A percentile compares a stretch with the other conserved stretches of the same genome.
Conservation (phyloP, 1,140 invertebrate species). For the Meloidogyne chitwoodi region DNA sequence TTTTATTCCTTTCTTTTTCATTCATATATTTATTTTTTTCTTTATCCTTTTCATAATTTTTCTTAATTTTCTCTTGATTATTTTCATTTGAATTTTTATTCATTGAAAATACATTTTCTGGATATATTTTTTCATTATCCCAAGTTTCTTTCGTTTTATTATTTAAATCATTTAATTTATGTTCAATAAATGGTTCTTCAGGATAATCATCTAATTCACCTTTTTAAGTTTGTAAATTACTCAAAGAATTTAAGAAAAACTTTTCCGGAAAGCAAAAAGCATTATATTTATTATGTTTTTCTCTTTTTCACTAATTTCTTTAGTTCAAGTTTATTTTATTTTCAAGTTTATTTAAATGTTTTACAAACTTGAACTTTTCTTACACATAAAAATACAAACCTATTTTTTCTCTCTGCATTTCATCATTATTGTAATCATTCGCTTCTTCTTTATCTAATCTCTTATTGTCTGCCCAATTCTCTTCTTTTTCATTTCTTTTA, state of each 20-base stretch:
- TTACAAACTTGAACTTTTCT: background rate
- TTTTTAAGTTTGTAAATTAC: background rate
- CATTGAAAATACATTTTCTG: constrained; percentile 5
- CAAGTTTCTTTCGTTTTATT: background rate
- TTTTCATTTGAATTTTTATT: background rate
- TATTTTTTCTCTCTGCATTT: background rate
- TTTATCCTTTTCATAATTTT: background rate
- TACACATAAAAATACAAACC: background rate
- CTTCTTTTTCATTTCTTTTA: background rate
- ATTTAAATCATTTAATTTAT: background rate
- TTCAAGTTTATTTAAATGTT: too few species aligned
- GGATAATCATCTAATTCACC: background rate
- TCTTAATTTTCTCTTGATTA: background rate
- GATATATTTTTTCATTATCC: background rate
- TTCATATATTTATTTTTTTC: background rate
- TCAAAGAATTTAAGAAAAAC: background rate
- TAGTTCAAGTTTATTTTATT: too few species aligned
- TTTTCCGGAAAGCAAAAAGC: background rate
- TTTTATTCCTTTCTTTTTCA: background rate
- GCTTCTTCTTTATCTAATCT: background rate
- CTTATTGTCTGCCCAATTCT: background rate
- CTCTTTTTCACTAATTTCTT: too few species aligned
- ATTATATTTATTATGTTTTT: too few species aligned
- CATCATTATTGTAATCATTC: background rate
- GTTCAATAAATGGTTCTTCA: background rate